Conservation (phyloP, 2,888 invertebrate species). For the Meteorus colon region DNA sequence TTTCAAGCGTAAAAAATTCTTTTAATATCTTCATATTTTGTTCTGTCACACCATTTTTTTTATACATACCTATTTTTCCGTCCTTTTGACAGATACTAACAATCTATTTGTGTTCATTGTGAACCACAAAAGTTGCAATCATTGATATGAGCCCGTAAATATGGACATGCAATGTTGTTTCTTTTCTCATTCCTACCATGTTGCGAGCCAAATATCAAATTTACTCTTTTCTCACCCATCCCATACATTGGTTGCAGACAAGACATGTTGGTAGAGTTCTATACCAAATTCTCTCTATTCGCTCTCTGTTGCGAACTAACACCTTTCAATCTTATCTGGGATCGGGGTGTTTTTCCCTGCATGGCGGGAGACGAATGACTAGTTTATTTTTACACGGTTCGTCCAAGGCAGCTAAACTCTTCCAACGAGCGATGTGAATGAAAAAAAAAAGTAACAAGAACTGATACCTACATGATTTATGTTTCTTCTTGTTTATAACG, state of each 20-base stretch:
- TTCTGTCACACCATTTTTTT: no score
- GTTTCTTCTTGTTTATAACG: neutral
- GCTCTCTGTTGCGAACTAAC: neutral
- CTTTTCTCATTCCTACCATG: no score
- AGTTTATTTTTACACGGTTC: neutral
- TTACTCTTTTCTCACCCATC: neutral
- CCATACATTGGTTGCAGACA: neutral
- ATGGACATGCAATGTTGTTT: no score
- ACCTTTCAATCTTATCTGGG: constrained; percentile 16
- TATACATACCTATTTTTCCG: no score
- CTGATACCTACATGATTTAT: constrained; percentile 12
- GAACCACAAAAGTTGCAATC: no score
- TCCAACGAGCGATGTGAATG: neutral
- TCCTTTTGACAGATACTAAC: no score
- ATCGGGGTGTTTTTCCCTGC: neutral
- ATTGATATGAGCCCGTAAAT: no score
- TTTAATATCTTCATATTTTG: no score
- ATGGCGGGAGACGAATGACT: neutral
- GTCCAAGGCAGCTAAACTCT: neutral
- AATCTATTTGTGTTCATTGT: no score
- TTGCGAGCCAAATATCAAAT: neutral
- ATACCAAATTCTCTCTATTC: neutral
- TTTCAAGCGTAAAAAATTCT: no score
- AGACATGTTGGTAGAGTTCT: neutral
- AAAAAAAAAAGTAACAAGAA: neutral